phyloP scores from a whole-genome alignment of 2,113 vertebrate genomes.

The Equus quagga region DNA sequence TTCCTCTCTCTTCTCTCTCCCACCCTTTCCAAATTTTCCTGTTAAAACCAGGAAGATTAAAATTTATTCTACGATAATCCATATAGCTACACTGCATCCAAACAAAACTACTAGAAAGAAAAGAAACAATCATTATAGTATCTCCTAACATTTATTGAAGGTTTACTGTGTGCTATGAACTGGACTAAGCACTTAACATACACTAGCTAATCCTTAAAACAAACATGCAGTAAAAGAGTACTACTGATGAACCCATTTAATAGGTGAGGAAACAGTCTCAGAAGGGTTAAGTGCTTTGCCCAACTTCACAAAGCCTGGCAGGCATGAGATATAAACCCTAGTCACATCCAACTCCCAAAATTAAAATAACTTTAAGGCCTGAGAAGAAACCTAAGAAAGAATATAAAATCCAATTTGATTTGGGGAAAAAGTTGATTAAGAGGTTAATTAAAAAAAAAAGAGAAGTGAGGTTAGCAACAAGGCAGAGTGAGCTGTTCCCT shows the following conservation, averaged over 20 bases:
- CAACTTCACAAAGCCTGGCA: conserved; percentile 4
- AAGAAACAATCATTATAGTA: conserved; percentile 19
- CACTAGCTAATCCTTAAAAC: conserved; percentile 6
- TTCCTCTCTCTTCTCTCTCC: background rate
- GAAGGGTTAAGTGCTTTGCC: background rate
- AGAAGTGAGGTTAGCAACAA: no score
- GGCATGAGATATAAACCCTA: background rate
- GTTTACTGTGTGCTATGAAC: background rate
- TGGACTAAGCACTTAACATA: background rate
- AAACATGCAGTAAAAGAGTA: background rate
- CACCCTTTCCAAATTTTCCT: background rate
- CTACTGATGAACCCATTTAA: background rate
- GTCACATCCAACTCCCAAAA: background rate
- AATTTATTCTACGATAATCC: conserved; percentile 9
- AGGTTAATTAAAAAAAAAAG: background rate
- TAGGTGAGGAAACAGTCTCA: conserved; percentile 24
- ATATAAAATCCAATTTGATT: conserved; percentile 39
- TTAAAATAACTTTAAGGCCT: conserved; percentile 9
- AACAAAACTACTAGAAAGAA: background rate
- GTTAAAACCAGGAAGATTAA: conserved; percentile 21
- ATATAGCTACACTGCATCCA: background rate
- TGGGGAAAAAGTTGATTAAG: background rate
- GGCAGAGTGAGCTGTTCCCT: no score
- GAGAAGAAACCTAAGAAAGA: background rate
- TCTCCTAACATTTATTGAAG: background rate